Conservation (phyloP, 2,797 vertebrate species). For the Ibycter americanus region DNA sequence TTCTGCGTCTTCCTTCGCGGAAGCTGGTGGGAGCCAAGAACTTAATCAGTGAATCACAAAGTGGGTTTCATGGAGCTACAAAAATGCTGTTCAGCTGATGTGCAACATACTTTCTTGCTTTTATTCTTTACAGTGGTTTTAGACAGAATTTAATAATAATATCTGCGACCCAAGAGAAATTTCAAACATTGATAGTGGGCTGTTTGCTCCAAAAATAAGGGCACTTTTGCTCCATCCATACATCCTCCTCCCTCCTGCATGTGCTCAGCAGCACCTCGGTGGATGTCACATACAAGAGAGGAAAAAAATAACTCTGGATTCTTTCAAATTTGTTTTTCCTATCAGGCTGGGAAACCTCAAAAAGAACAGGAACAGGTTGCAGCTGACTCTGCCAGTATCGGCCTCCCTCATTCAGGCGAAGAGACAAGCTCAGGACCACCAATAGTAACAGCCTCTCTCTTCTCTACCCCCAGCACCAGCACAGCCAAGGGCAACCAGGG, state of each 20-base stretch:
- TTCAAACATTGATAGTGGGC: background rate
- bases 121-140: background rate
- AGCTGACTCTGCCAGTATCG: fast-evolving
- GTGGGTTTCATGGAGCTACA: background rate
- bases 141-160: background rate
- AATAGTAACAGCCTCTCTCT: background rate
- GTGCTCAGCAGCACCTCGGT: background rate
- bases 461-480: background rate
- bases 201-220: background rate
- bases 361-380: background rate
- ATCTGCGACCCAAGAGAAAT: background rate
- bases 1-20: background rate
- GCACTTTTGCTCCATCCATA: background rate
- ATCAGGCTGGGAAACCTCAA: background rate
- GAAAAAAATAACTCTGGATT: background rate
- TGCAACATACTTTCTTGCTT: background rate
- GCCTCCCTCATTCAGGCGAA: background rate
- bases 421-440: background rate
- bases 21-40: background rate
- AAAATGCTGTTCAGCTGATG: background rate
- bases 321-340: background rate
- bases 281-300: background rate
- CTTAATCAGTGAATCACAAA: background rate
- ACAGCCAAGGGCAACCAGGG: background rate
- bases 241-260: background rate